Base-by-base conservation (phyloP, 2,113 vertebrate species). In the Notarius lentiginosus region DNA sequence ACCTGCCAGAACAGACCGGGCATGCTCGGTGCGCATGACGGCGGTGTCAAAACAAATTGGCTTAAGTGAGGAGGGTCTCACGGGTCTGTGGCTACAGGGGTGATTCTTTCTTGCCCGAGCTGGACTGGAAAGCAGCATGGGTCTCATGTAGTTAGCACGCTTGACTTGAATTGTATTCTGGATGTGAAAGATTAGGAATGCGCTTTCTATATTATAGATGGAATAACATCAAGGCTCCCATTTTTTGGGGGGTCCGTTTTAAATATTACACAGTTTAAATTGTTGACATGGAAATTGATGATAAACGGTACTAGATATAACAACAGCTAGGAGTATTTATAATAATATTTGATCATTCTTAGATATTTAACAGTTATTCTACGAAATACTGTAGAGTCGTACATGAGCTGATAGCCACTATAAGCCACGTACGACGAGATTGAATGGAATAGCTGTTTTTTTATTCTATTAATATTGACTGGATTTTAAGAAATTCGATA, bases 21-120 rank as follows among this genome's bases (percentile, higher is more conserved):
- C 92, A 91, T 92, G 93, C 93, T 94, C 94, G 93, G 92, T 94
- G 90, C 91, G 89, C 91, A 83, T 89, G 87, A 84, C 24, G 90
- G 89, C 91, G 84, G 88, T 93, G 92, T 92, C 92, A 92, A 89
- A 91, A 92, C 92, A 93, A 94, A 94, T 93, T 93, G 93, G 93
- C 93, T 94, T 93, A 93, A 92, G 90, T 89, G 84, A 91, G 90
- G 89, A 89, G 91, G 86, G 87, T 92, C 91, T 90, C 92, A 89
- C 91, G 92, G 92, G 90, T 89, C 90, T 84, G 91, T 91, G 90
- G 77, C 92, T 90, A 10, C 86, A 61, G 92, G 88, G 87, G 89
- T 85, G 87, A 91, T 82, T 91, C 91, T 83, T 90, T 41, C 24
- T 65, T 77, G 86, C 61, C 34, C 77, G 58, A 51, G 60, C 75